Percentiles rank a stretch among this genome's conserved stretches.
These are phyloP conservation scores for Gadus macrocephalus DNA, from an alignment of 2,113 vertebrate genomes.

Conservation along the genomic window DNA sequence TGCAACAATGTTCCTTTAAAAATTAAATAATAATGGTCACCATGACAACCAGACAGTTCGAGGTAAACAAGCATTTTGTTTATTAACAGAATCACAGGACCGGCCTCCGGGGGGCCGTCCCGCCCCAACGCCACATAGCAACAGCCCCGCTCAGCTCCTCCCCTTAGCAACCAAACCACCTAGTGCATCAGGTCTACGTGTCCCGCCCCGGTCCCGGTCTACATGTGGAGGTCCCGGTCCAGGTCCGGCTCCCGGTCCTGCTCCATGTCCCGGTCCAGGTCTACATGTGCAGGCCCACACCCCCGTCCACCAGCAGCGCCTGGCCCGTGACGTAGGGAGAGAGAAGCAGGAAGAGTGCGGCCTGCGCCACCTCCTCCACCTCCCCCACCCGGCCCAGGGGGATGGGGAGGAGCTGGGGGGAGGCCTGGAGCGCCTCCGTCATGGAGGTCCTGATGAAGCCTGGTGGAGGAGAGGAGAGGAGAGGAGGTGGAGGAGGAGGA, in stretches of 20 bases:
- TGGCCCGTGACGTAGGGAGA: constrained; percentile 86
- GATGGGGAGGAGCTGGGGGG: constrained; percentile 59
- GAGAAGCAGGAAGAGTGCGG: constrained; percentile 85
- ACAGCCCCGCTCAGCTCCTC: too few species aligned
- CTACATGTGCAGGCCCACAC: constrained; percentile 81
- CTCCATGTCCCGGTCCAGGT: too few species aligned
- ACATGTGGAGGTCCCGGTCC: constrained; percentile 64
- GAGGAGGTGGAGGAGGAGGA: not conserved
- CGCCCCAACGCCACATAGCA: too few species aligned
- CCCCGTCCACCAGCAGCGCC: constrained; percentile 86
- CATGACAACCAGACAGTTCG: too few species aligned
- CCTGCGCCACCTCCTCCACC: constrained; percentile 79
- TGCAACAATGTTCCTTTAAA: too few species aligned
- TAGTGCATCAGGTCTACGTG: too few species aligned
- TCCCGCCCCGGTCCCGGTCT: constrained; percentile 9
- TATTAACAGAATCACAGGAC: too few species aligned
- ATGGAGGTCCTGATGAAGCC: constrained; percentile 90
- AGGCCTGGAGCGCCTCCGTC: constrained; percentile 79
- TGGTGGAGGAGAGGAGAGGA: constrained; percentile 35
- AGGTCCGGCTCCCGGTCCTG: not conserved
- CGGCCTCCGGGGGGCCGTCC: too few species aligned
- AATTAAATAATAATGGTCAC: too few species aligned
- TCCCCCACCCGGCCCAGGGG: constrained; percentile 85
- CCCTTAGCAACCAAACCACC: too few species aligned
- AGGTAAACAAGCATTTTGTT: too few species aligned